Conservation (phyloP, 2,113 vertebrate species). For the Holacanthus passer region DNA sequence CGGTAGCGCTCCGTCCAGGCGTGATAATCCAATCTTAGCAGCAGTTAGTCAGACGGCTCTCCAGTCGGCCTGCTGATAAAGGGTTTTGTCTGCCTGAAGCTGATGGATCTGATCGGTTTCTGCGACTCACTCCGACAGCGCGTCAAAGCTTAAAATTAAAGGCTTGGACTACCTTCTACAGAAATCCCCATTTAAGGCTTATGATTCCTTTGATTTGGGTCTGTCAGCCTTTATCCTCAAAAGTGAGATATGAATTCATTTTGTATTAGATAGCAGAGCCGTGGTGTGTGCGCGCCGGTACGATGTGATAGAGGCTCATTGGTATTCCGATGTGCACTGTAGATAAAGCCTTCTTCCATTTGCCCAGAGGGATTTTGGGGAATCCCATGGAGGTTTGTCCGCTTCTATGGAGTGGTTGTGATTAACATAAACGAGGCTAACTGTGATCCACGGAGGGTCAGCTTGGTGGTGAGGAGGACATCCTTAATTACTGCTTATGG, state of each 20-base stretch:
- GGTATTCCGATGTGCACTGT: slow-evolving; percentile 67
- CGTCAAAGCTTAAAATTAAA: slow-evolving; percentile 49
- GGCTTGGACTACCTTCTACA: slow-evolving; percentile 34
- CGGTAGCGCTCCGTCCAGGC: slow-evolving; percentile 36
- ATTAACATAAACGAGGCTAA: slow-evolving; percentile 72
- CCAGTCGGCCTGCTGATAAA: slow-evolving; percentile 51
- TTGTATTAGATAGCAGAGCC: slow-evolving; percentile 15
- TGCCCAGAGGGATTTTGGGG: slow-evolving; percentile 49
- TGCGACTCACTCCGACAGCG: slow-evolving; percentile 11
- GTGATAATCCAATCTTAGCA: slow-evolving; percentile 61
- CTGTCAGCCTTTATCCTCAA: slow-evolving; percentile 52
- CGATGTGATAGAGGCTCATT: slow-evolving; percentile 61
- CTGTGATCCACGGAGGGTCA: slow-evolving; percentile 27
- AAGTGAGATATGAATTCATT: slow-evolving; percentile 45
- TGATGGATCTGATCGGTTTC: slow-evolving; percentile 59
- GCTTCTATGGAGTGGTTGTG: slow-evolving; percentile 31
- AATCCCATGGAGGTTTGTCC: slow-evolving; percentile 58
- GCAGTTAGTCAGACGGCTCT: slow-evolving; percentile 55
- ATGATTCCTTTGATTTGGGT: slow-evolving; percentile 45
- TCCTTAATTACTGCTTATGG: slow-evolving; percentile 51
- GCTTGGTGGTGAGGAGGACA: slow-evolving; percentile 29
- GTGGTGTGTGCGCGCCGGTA: slow-evolving; percentile 5
- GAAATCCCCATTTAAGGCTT: slow-evolving; percentile 24
- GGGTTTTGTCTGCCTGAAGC: slow-evolving; percentile 47
- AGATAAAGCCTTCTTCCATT: slow-evolving; percentile 59